Conservation (phyloP, 2,888 invertebrate genomes). For the Tillus elongatus region DNA sequence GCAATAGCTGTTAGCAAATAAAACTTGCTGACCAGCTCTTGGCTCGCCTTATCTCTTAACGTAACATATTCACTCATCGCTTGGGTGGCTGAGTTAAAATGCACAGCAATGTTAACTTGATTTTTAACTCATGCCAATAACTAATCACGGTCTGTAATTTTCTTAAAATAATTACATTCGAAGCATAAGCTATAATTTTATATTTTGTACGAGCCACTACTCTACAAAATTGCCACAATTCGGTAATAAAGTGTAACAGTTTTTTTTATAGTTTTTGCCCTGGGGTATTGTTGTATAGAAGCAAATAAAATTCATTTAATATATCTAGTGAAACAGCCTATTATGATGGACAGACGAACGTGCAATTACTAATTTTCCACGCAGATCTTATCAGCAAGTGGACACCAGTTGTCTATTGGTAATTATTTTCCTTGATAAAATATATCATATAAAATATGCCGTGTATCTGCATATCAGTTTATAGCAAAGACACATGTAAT, state of each 20-base stretch:
- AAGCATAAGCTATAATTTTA: conserved; percentile 24
- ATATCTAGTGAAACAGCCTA: too few relatives aligned
- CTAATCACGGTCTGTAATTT: conserved; percentile 32
- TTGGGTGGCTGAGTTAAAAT: conserved; percentile 24
- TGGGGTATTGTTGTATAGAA: too few relatives aligned
- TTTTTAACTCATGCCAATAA: conserved; percentile 31
- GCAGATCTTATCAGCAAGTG: too few relatives aligned
- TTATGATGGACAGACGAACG: too few relatives aligned
- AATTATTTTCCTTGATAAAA: too few relatives aligned
- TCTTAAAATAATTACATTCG: conserved; percentile 27
- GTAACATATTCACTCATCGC: conserved; percentile 12
- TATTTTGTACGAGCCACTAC: conserved; percentile 22
- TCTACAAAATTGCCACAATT: conserved; percentile 13
- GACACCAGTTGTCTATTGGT: too few relatives aligned
- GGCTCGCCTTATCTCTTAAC: conserved; percentile 15
- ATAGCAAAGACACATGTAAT: too few relatives aligned
- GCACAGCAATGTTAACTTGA: conserved; percentile 30
- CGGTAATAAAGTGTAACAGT: background rate
- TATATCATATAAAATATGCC: too few relatives aligned
- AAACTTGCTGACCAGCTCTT: conserved; percentile 32
- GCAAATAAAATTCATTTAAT: too few relatives aligned
- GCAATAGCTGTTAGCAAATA: conserved; percentile 37
- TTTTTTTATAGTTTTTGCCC: too few relatives aligned
- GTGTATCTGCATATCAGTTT: too few relatives aligned
- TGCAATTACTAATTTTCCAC: too few relatives aligned